These are phyloP conservation scores for Anseranas semipalmata DNA, from an alignment of 2,113 vertebrate genomes.

Conservation along the genomic window DNA sequence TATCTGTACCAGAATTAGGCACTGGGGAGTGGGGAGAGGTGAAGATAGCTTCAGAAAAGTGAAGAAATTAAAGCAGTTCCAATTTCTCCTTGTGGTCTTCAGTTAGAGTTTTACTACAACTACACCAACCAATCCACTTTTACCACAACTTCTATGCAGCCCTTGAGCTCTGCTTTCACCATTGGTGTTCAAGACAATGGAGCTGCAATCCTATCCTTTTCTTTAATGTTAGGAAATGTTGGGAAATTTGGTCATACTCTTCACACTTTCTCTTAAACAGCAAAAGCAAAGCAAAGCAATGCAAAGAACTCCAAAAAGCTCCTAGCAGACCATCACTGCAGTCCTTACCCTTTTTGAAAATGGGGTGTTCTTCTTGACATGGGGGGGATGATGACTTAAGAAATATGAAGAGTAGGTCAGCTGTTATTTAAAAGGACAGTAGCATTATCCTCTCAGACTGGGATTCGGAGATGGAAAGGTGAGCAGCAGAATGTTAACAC, in stretches of 20 bases:
- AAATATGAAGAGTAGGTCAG: not conserved
- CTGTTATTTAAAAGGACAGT: not conserved
- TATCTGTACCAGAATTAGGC: not conserved
- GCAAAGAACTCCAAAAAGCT: not conserved
- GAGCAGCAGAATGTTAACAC: not conserved
- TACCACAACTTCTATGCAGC: not conserved
- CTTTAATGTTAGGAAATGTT: not conserved
- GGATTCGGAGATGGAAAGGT: not conserved
- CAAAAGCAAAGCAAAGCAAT: not conserved
- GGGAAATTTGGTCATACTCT: fast-evolving
- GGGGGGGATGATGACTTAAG: fast-evolving
- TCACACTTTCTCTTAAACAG: not conserved
- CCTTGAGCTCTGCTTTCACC: not conserved
- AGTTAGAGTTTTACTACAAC: not conserved
- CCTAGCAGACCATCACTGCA: fast-evolving
- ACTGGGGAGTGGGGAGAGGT: not conserved
- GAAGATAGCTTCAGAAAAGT: not conserved
- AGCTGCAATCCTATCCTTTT: not conserved
- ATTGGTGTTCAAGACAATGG: not conserved
- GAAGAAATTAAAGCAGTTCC: not conserved
- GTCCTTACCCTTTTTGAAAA: not conserved
- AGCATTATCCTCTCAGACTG: not conserved
- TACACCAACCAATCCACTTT: not conserved
- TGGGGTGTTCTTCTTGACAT: fast-evolving
- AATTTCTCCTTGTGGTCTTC: not conserved